A percentile compares a stretch with the other conserved stretches of the same genome.
Evolutionary conservation across 53 echinoderm and acorn worm species (phyloP).

Genomic region (Henricia sp.): DNA sequence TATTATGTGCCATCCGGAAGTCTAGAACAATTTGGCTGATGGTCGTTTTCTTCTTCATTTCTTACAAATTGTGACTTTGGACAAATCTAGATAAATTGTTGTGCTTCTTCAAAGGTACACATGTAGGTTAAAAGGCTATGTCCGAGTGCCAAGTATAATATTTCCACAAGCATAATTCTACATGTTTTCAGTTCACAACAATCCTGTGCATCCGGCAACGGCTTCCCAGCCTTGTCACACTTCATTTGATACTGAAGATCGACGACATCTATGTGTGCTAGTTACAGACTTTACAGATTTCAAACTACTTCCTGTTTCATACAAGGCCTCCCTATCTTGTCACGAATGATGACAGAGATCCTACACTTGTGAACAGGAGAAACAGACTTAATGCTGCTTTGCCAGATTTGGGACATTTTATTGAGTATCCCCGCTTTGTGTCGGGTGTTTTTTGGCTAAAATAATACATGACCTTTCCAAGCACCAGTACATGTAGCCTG

Average conservation of each 20-base stretch:
- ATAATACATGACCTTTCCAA: no score
- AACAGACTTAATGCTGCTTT: slow-evolving; percentile 3
- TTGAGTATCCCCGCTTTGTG: not conserved
- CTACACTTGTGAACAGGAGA: not conserved
- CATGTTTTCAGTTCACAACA: not conserved
- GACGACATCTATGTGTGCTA: not conserved
- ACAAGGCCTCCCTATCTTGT: slow-evolving; percentile 30
- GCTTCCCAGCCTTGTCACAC: not conserved
- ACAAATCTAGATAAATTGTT: no score
- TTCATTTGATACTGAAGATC: not conserved
- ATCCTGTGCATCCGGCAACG: not conserved
- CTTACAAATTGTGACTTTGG: no score
- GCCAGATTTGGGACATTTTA: not conserved
- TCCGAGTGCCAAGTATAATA: no score
- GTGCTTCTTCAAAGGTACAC: no score
- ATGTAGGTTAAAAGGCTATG: no score
- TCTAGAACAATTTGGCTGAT: no score
- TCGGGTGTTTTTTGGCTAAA: not conserved
- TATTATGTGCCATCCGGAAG: no score
- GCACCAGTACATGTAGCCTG: no score
- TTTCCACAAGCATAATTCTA: no score
- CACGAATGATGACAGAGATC: slow-evolving; percentile 56
- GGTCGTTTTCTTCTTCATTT: no score
- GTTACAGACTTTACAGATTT: not conserved
- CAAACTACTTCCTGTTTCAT: slow-evolving; percentile 27